These are phyloP conservation scores for Macrocentrus cingulum DNA, from an alignment of 1,140 invertebrate species.

Conservation along the genomic window DNA sequence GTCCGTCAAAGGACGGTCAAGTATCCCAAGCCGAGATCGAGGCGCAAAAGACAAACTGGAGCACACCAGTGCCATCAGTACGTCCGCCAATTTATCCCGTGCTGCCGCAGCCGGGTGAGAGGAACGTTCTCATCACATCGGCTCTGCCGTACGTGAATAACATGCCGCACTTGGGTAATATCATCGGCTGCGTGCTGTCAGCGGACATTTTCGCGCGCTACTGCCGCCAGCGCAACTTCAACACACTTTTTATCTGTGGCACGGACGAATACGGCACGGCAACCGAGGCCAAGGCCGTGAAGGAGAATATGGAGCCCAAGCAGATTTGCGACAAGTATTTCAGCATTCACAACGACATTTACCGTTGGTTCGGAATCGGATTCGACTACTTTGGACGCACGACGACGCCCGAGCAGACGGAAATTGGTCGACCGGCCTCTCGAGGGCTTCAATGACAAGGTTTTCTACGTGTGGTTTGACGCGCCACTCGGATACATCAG, in stretches of 20 bases:
- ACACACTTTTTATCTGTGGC: slow-evolving; percentile 88
- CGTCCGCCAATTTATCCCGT: slow-evolving; percentile 41
- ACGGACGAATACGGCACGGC: slow-evolving; percentile 99
- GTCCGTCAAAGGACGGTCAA: slow-evolving; percentile 35
- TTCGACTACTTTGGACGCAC: slow-evolving; percentile 99
- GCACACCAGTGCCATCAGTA: slow-evolving; percentile 26
- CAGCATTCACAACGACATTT: slow-evolving; percentile 89
- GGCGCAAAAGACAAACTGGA: slow-evolving; percentile 44
- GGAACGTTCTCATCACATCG: slow-evolving; percentile 92
- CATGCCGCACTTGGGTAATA: slow-evolving; percentile 98
- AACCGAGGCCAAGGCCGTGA: slow-evolving; percentile 96
- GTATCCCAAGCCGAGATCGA: slow-evolving; percentile 40
- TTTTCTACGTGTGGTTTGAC: slow-evolving; percentile 99
- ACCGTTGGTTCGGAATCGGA: slow-evolving; percentile 97
- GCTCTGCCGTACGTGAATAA: slow-evolving; percentile 99
- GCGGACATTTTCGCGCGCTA: slow-evolving; percentile 97
- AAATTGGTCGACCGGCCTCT: slow-evolving; percentile 94
- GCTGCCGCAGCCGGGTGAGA: slow-evolving; percentile 76
- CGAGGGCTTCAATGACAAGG: slow-evolving; percentile 81
- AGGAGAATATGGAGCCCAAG: slow-evolving; percentile 85
- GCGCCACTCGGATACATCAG: slow-evolving; percentile 98
- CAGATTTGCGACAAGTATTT: slow-evolving; percentile 99
- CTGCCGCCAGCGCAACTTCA: slow-evolving; percentile 87
- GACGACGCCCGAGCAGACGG: slow-evolving; percentile 88
- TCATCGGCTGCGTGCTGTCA: slow-evolving; percentile 97